Conservation (phyloP, 2,888 invertebrate species). For the Oxyscelio sp. region DNA sequence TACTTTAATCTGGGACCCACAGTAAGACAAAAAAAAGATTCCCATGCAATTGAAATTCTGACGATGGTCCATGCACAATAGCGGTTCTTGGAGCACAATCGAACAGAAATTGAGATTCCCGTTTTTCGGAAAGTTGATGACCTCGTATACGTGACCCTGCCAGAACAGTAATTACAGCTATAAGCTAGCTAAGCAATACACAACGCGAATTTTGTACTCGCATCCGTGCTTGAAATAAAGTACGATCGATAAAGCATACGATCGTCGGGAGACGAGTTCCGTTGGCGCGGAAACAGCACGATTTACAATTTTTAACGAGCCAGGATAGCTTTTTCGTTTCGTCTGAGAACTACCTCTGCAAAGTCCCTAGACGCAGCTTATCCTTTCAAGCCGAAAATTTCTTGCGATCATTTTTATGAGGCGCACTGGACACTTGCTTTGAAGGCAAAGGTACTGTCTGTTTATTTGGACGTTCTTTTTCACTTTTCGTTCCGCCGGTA, state of each 20-base stretch:
- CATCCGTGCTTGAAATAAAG: slow-evolving; percentile 45
- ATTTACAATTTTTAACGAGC: slow-evolving; percentile 61
- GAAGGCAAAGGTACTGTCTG: no score
- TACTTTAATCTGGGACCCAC: no score
- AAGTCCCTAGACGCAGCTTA: slow-evolving; percentile 5
- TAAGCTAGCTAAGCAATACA: slow-evolving; percentile 32
- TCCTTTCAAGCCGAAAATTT: background rate
- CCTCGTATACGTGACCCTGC: slow-evolving; percentile 31
- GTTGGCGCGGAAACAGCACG: slow-evolving; percentile 44
- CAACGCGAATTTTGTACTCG: slow-evolving; percentile 23
- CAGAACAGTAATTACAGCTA: background rate
- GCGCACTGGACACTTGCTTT: background rate
- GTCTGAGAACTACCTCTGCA: slow-evolving; percentile 21
- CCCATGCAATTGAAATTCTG: background rate
- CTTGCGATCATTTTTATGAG: background rate
- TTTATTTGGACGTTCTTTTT: no score
- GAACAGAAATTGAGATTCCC: slow-evolving; percentile 28
- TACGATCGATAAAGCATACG: slow-evolving; percentile 39
- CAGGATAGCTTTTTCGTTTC: slow-evolving; percentile 12
- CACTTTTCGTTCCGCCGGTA: no score
- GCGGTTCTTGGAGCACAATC: background rate
- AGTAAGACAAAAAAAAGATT: background rate
- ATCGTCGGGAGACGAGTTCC: slow-evolving; percentile 44
- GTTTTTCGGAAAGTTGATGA: slow-evolving; percentile 33
- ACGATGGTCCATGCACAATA: background rate